A percentile compares a stretch with the other conserved stretches of the same genome.
These are phyloP conservation scores for Notolepis coatsorum DNA, from an alignment of 2,797 vertebrate genomes.

Conservation along the genomic window DNA sequence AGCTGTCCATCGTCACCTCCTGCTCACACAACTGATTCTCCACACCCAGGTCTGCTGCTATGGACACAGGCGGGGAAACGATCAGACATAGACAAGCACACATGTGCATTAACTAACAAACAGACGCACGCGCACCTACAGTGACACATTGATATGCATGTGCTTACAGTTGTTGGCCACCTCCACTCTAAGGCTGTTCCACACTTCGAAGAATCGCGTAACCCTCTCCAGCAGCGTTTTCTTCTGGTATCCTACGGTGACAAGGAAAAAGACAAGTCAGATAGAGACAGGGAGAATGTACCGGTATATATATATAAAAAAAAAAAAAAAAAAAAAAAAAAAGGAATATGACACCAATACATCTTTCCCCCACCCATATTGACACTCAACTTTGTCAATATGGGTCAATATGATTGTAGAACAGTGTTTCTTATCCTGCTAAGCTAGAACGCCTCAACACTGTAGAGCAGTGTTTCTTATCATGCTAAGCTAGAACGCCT, in stretches of 20 bases:
- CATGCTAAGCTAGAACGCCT: too few relatives aligned
- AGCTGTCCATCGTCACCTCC: slow-evolving; percentile 70
- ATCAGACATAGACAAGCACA: background rate
- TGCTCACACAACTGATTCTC: slow-evolving; percentile 51
- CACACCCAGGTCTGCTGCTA: slow-evolving; percentile 55
- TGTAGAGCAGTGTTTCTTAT: too few relatives aligned
- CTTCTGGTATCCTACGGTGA: slow-evolving; percentile 65
- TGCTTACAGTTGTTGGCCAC: slow-evolving; percentile 73
- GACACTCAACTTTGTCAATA: too few relatives aligned
- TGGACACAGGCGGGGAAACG: background rate
- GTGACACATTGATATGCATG: background rate
- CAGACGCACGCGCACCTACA: background rate
- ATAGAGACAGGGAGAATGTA: too few relatives aligned
- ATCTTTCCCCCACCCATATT: too few relatives aligned
- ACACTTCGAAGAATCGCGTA: slow-evolving; percentile 68
- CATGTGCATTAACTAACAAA: background rate
- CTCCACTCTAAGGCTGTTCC: slow-evolving; percentile 77
- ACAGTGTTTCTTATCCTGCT: too few relatives aligned
- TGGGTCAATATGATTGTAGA: too few relatives aligned
- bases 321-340: too few relatives aligned
- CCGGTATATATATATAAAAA: too few relatives aligned
- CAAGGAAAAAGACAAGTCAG: background rate
- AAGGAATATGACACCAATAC: too few relatives aligned
- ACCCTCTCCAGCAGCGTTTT: slow-evolving; percentile 65
- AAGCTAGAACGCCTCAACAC: too few relatives aligned